Evolutionary conservation across 2,888 invertebrate genomes (phyloP), one percentile per base, ranked within the genome.

Genomic region (Papilio protenor): DNA sequence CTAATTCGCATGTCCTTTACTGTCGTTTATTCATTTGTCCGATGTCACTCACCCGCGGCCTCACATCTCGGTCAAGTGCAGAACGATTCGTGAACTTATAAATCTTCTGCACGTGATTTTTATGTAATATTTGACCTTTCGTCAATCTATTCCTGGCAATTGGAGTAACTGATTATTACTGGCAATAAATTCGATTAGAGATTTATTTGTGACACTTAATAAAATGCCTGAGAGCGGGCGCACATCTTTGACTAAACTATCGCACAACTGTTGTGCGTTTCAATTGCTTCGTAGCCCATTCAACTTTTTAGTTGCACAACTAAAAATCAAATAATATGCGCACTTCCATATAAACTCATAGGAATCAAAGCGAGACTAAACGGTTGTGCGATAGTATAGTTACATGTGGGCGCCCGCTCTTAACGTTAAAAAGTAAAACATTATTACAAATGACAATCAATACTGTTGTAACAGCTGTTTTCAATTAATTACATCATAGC

Each of bases 131-230:
- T 66, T 12, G 66, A 66, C 66, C 66, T 33, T 64, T 18, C 8
- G 5, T 27, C 14, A 14, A 59, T 57, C 6, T 55, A 21, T 57
- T 57, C 10, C 55, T n/a, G 57, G 8, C 21, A 10, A 21, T 57
- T 59, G 27, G 21, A 59, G 14, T 11, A 57, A 21, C 21, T 49
- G 16, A 49, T 16, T 49, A 49, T 3, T 16, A 49, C 14, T 3
- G 16, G 16, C 49, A 49, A 49, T 49, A 49, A 76, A 90, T 93
- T 93, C 93, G 45, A 90, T 91, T 49, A 49, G 14, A 49, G 49
- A 3, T 16, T 49, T 49, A 49, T 5, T 49, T 49, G 49, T 49
- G 49, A 12, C 49, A 49, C 4, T 47, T 4, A 12, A 14, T 47
- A 47, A 47, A 11, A 14, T 49, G 4, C 4, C 49, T 47, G 6